These are phyloP conservation scores for Drosophila tropicalis DNA, from an alignment of 1,140 invertebrate species.

Conservation along the genomic window DNA sequence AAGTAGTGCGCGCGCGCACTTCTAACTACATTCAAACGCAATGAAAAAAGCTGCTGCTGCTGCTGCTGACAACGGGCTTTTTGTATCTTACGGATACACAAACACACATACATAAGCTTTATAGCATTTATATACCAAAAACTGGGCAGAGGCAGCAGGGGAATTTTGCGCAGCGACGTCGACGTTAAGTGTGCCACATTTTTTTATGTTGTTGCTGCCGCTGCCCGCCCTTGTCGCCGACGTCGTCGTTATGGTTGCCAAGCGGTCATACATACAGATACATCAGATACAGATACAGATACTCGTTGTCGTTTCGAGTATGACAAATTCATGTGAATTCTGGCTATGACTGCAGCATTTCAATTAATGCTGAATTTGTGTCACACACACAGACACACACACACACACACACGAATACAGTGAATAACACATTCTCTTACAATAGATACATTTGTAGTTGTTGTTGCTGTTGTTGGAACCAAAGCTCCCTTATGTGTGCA, in stretches of 20 bases:
- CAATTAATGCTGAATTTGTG: slow-evolving; percentile 74
- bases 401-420: slow-evolving; percentile 6
- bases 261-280: slow-evolving; percentile 59
- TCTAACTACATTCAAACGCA: slow-evolving; percentile 74
- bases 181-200: slow-evolving; percentile 77
- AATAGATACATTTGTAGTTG: slow-evolving; percentile 22
- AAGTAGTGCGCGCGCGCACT: slow-evolving; percentile 60
- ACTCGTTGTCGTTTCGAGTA: slow-evolving; percentile 48
- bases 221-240: slow-evolving; percentile 18
- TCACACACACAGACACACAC: slow-evolving; percentile 51
- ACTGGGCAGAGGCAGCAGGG: slow-evolving; percentile 40
- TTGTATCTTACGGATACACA: slow-evolving; percentile 68
- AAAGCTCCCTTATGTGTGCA: slow-evolving; percentile 37
- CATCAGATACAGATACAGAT: slow-evolving; percentile 38
- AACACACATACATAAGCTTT: slow-evolving; percentile 20
- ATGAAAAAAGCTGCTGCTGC: slow-evolving; percentile 42
- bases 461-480: slow-evolving; percentile 23
- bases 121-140: slow-evolving; percentile 11
- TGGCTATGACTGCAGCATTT: slow-evolving; percentile 77
- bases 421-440: slow-evolving; percentile 12
- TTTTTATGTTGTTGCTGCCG: slow-evolving; percentile 43
- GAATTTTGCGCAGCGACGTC: slow-evolving; percentile 69
- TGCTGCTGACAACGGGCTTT: slow-evolving; percentile 48
- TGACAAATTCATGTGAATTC: slow-evolving; percentile 77
- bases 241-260: slow-evolving; percentile 53